Evolutionary conservation across 2,113 vertebrate genomes (phyloP), one percentile per base, ranked within the genome.

Genomic region (Aphelocoma coerulescens): DNA sequence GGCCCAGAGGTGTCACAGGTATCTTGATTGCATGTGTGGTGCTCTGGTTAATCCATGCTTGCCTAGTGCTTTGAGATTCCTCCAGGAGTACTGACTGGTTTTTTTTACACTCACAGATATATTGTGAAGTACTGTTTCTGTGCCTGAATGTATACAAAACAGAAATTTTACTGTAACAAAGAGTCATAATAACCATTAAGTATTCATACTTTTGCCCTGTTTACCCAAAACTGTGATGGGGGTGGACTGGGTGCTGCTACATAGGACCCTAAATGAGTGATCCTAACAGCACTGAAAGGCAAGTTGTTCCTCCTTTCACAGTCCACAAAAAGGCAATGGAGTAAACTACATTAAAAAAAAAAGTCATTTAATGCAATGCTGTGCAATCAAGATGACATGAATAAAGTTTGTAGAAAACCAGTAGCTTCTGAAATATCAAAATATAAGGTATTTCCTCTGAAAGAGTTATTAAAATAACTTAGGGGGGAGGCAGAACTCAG

Each of bases 381-480:
- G 28, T 87, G 91, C 49, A 61, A 68, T 75, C 46, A 37, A 79
- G 73, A 75, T 76, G 46, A 78, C 49, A 66, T 43, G 80, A 91
- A 92, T 79, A 54, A 89, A 87, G 44, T 78, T 89, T 94, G 44
- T 82, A 79, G 54, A 68, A 95, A 94, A 66, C 23, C 83, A 66
- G 43, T 83, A 90, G 95, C 80, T 91, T 87, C 91, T 94, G 93
- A 86, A 91, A 96, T 93, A 94, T 54, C 76, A 85, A 69, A 93
- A 87, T 69, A 85, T 74, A 87, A 94, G 54, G 43, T 69, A 62
- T 69, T 93, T 80, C 88, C 37, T 95, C 76, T 85, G 95, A 97
- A 95, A 95, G 90, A 91, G 57, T 91, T 95, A 92, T 95, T 96
- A 84, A 92, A 93, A 96, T 89, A 96, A 90, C 84, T 93, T 80